These are phyloP conservation scores for Miniopterus natalensis DNA, from an alignment of 2,113 vertebrate species.

Conservation along the genomic window DNA sequence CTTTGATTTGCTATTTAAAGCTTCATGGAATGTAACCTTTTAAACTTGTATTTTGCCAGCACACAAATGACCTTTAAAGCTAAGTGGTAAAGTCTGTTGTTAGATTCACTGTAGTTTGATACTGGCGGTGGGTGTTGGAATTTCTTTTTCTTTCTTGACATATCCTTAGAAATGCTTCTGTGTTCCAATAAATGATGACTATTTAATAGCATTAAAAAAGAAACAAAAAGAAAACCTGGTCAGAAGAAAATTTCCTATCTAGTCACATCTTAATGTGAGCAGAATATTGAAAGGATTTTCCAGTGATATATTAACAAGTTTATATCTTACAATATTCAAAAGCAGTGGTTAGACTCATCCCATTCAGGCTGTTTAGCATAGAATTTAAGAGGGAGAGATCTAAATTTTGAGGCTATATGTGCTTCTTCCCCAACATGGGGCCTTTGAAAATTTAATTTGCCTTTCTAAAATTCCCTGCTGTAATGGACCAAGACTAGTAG, in stretches of 20 bases:
- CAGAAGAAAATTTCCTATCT: not conserved
- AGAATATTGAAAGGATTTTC: not conserved
- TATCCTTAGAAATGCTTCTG: constrained; percentile 8
- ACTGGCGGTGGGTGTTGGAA: not conserved
- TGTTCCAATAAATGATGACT: constrained; percentile 17
- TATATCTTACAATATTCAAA: not conserved
- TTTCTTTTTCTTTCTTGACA: not conserved
- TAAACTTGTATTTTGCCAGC: constrained; percentile 65
- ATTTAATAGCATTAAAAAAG: constrained; percentile 13
- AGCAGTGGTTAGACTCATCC: not conserved
- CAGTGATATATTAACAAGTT: not conserved
- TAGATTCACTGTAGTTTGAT: constrained; percentile 55
- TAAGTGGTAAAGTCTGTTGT: constrained; percentile 64
- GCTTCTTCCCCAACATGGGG: not conserved
- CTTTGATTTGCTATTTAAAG: constrained; percentile 71
- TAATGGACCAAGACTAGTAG: not conserved
- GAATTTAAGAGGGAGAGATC: not conserved
- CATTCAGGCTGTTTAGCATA: not conserved
- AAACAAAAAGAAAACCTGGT: not conserved
- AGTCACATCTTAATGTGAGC: not conserved
- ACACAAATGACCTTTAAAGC: constrained; percentile 79
- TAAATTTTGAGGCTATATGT: not conserved
- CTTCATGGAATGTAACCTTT: constrained; percentile 70
- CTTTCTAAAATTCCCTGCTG: not conserved
- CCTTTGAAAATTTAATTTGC: not conserved